These are phyloP conservation scores for Xerus inauris DNA, from an alignment of 2,113 vertebrate genomes.

Conservation along the genomic window DNA sequence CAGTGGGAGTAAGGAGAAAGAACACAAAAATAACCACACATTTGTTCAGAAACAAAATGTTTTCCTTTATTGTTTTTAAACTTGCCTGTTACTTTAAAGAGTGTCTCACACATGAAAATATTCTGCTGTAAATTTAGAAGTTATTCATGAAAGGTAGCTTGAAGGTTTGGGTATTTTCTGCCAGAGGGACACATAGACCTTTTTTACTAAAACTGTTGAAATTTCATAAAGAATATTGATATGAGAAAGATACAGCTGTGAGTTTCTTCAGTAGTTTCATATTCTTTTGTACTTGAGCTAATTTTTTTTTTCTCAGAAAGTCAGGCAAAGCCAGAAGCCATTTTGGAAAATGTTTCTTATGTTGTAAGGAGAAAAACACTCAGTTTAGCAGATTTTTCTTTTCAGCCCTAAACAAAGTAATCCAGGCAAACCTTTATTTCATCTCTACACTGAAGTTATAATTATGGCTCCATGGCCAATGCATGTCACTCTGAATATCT, in stretches of 20 bases:
- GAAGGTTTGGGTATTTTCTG: constrained; percentile 3
- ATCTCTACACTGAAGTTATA: constrained; percentile 35
- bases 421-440: not conserved
- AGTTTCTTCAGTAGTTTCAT: constrained; percentile 2
- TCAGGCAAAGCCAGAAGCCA: not conserved
- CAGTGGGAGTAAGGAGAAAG: not conserved
- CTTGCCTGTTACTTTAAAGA: constrained; percentile 48
- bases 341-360: constrained; percentile 57
- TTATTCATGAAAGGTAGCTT: constrained; percentile 43
- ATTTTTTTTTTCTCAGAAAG: not conserved
- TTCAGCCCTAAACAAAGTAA: constrained; percentile 25
- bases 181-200: constrained; percentile 2
- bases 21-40: not conserved
- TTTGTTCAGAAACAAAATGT: constrained; percentile 18
- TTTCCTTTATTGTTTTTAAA: constrained; percentile 43
- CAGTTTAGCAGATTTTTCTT: constrained; percentile 6
- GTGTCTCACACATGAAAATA: not conserved
- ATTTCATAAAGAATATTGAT: constrained; percentile 65
- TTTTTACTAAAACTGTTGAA: constrained; percentile 54
- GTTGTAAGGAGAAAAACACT: not conserved
- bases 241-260: constrained; percentile 16
- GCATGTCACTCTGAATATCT: not conserved
- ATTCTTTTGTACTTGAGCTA: constrained; percentile 27
- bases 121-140: constrained; percentile 32
- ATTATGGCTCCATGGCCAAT: not conserved